Evolutionary conservation across 2,888 invertebrate genomes (phyloP), one percentile per base, ranked within the genome.

Genomic region (Emmelina monodactyla): DNA sequence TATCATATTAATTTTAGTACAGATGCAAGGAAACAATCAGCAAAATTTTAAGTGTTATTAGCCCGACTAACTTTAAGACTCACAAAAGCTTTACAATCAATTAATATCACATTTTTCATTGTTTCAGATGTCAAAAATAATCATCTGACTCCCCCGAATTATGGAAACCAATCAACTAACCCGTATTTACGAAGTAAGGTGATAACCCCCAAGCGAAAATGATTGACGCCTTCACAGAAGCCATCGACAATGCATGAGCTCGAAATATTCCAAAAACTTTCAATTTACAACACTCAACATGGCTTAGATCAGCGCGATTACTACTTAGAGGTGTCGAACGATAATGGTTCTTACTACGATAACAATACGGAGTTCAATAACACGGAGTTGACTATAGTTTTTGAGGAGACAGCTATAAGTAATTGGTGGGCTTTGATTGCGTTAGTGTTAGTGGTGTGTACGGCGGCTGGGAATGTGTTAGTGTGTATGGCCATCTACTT

Each of bases 401-500:
- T 40, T 10, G 51, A 56, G 35, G 54, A 52, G 5, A 50, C 45
- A 22, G 51, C 47, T 13, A 58, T 72, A 0, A 70, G 88, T 58
- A 90, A 92, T 58, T 93, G 92, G 88, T 92, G 92, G 88, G 91
- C 91, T 1, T 69, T 92, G 39, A 72, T 91, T 22, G 88, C 94
- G 3, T 67, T 89, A 31, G 75, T 88, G 16, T 70, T 96, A 37
- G 94, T 94, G 9, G 62, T 93, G 31, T 92, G 89, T 40, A 95
- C 95, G 0, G 93, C 92, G 0, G 88, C 92, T 2, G 97, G 97
- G 1, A 97, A 97, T 72, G 91, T 94, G 28, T 78, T 97, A 39
- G 97, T 97, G 32, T 97, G 96, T 56, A 70, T 96, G 50, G 97
- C 97, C 14, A 95, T 97, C 52, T 88, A 89, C 44, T 87, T 92